Conservation (phyloP, 2,113 vertebrate species). For the Taxidea taxus region DNA sequence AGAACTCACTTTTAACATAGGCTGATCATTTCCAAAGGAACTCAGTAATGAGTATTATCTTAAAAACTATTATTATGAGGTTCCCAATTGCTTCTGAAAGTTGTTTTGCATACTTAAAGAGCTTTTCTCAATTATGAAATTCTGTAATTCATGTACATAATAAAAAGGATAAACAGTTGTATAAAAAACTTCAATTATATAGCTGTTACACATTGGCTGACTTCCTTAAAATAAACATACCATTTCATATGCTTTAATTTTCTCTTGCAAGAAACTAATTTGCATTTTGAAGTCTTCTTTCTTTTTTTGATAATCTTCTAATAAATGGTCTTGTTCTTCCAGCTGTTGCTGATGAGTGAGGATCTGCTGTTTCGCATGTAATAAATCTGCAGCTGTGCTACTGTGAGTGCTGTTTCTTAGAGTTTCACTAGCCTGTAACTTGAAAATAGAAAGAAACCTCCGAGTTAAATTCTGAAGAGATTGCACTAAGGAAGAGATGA, state of each 20-base stretch:
- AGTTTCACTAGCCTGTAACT: slow-evolving; percentile 96
- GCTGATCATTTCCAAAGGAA: background rate
- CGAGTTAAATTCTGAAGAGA: background rate
- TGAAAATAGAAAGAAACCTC: slow-evolving; percentile 57
- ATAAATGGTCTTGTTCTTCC: slow-evolving; percentile 85
- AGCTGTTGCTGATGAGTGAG: slow-evolving; percentile 91
- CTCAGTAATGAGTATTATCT: background rate
- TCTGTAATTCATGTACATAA: slow-evolving; percentile 15
- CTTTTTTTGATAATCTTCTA: slow-evolving; percentile 84
- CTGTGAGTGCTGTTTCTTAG: slow-evolving; percentile 94
- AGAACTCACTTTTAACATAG: slow-evolving; percentile 22
- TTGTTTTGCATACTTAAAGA: slow-evolving; percentile 17
- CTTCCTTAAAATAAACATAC: slow-evolving; percentile 79
- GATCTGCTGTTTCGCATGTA: slow-evolving; percentile 94
- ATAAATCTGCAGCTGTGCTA: slow-evolving; percentile 92
- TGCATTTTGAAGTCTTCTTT: slow-evolving; percentile 84
- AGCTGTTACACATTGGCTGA: background rate
- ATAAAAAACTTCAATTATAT: slow-evolving; percentile 37
- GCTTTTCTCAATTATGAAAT: slow-evolving; percentile 32
- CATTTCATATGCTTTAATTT: slow-evolving; percentile 83
- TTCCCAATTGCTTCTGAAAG: slow-evolving; percentile 32
- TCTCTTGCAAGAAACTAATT: slow-evolving; percentile 85
- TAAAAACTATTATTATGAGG: slow-evolving; percentile 20
- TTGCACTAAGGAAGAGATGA: background rate
- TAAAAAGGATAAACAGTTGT: background rate